Base-by-base conservation (phyloP, 64 coral and sea anemone genomes). In the Astreopora myriophthalma region DNA sequence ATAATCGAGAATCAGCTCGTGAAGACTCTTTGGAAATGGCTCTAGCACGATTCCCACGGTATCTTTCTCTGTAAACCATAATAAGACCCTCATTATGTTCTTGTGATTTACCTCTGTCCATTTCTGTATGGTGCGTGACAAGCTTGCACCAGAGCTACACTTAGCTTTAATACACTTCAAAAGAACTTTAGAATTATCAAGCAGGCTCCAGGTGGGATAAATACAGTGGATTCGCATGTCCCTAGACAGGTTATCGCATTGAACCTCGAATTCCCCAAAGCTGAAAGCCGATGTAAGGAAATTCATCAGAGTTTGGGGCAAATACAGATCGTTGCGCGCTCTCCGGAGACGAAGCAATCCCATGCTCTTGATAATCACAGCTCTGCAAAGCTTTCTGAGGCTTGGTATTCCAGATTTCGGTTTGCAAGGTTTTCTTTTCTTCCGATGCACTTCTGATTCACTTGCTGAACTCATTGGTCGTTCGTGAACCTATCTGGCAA, bases 241-340 rank as follows among this genome's bases (percentile, higher is more conserved):
- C 64, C 92, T 88, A 34, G 92, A 79, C 3, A 94, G 26, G 34
- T 94, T 79, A 71, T 68, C 69, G 63, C 75, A 83, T 76, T 94
- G 85, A 61, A 89, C 62, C 66, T 94, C 92, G 34, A 94, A 94
- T 34, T 94, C 92, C 34, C 80, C 42, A 68, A 94, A 88, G 86
- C 49, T 94, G 48, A 89, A 94, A 89, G 65, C 69, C 34, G 85
- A 86, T 34, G 86, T 64, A n/a, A 83, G 36, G 19, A 89, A 94
- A 29, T 89, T 64, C 8, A 89, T 77, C 63, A 94, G 32, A 16
- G 63, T 88, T 89, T 20, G 77, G 34, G 92, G 92, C 20, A 94
- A 60, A 79, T 65, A 76, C 0, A 94, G 75, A 14, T 73, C 80
- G 33, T 94, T 88, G 19, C 92, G 75, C 3, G 92, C 92, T 33